phyloP scores from a whole-genome alignment of 2,113 vertebrate species.

The Chloebia gouldiae region DNA sequence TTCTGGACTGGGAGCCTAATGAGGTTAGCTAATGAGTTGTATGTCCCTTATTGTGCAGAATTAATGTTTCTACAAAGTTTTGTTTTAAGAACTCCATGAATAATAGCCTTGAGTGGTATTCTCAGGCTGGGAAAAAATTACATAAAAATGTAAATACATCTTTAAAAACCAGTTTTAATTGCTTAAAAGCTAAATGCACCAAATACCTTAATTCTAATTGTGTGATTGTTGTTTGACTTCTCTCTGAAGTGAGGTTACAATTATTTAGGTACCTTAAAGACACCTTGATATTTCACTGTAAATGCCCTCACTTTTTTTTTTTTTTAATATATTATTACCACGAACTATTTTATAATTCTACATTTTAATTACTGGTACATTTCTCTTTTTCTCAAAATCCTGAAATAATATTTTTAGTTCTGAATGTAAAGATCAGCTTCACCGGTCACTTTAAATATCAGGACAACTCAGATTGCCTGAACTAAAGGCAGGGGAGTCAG shows the following conservation, averaged over 20 bases:
- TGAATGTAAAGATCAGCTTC: background rate
- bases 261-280: background rate
- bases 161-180: background rate
- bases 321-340: background rate
- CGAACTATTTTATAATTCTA: background rate
- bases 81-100: background rate
- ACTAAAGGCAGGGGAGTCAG: background rate
- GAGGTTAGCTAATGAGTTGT: background rate
- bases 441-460: background rate
- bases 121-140: background rate
- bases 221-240: background rate
- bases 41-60: background rate
- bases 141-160: background rate
- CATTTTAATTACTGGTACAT: background rate
- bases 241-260: background rate
- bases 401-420: background rate
- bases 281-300: background rate
- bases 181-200: background rate
- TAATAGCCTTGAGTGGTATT: background rate
- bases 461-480: background rate
- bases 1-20: background rate
- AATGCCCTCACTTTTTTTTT: fast-evolving
- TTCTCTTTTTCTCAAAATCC: background rate
- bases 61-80: background rate
- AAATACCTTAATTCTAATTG: background rate